Conservation (phyloP, 92 coral and sea anemone genomes). For the Scolanthus callimorphus region DNA sequence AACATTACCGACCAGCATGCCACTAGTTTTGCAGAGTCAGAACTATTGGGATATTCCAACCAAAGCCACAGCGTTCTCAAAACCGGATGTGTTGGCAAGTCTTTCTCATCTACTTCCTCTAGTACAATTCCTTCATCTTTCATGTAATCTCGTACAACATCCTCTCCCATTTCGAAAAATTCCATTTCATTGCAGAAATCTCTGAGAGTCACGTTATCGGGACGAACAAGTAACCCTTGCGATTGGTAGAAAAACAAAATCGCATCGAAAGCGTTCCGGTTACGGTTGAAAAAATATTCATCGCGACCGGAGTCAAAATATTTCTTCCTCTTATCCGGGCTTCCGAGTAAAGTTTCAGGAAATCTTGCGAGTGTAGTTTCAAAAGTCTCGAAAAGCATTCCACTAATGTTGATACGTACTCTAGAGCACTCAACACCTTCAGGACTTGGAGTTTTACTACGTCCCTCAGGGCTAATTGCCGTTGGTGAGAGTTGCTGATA, state of each 20-base stretch:
- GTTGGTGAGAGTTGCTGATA: neutral
- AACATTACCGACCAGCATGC: conserved; percentile 69
- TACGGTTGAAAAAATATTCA: conserved; percentile 84
- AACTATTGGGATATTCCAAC: conserved; percentile 76
- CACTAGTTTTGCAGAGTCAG: conserved; percentile 52
- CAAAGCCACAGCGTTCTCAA: conserved; percentile 64
- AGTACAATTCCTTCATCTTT: conserved; percentile 57
- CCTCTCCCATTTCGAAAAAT: conserved; percentile 76
- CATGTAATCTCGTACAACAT: conserved; percentile 52
- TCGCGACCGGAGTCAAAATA: conserved; percentile 63
- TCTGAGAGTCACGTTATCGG: conserved; percentile 67
- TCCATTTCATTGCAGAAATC: conserved; percentile 79
- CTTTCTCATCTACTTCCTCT: conserved; percentile 24
- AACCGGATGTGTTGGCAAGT: conserved; percentile 34
- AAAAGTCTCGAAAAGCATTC: conserved; percentile 73
- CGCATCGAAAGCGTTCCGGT: conserved; percentile 88
- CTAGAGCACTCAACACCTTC: conserved; percentile 5
- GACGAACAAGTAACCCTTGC: conserved; percentile 77
- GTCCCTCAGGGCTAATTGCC: too few relatives aligned
- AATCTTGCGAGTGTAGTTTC: conserved; percentile 79
- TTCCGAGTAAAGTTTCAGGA: conserved; percentile 82
- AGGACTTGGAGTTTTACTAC: neutral
- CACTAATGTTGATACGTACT: conserved; percentile 76
- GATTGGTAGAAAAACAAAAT: conserved; percentile 94
- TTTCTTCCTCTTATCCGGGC: conserved; percentile 50